Percentiles rank a stretch among this genome's conserved stretches.
These are phyloP conservation scores for Caenorhabditis plicata DNA, from an alignment of 2,888 invertebrate species.

Conservation along the genomic window DNA sequence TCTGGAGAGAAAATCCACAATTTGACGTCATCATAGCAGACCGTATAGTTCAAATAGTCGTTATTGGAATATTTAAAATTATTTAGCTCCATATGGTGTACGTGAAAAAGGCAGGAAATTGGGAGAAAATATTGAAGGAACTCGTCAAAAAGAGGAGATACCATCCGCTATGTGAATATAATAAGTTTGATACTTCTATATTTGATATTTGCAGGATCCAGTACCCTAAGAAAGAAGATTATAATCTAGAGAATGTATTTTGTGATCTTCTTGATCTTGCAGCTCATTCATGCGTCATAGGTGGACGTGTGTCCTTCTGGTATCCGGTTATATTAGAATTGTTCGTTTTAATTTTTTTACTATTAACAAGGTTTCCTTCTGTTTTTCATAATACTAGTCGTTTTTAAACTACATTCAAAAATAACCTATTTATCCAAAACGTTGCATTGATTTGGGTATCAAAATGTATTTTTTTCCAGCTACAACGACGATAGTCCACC, in stretches of 20 bases:
- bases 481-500: constrained; percentile 75
- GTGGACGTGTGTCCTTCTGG: constrained; percentile 90
- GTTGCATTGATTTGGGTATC: not conserved
- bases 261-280: constrained; percentile 82
- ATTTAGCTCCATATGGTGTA: constrained; percentile 92
- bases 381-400: too few relatives aligned
- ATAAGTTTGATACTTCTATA: not conserved
- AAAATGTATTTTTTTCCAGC: constrained; percentile 50
- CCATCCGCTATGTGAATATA: too few relatives aligned
- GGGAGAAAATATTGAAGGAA: constrained; percentile 1
- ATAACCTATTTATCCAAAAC: not conserved
- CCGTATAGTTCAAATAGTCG: constrained; percentile 67
- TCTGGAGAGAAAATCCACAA: constrained; percentile 74
- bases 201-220: constrained; percentile 51
- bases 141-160: constrained; percentile 5
- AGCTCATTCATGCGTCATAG: constrained; percentile 76
- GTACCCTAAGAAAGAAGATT: constrained; percentile 75
- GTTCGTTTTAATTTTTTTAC: constrained; percentile 57
- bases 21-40: constrained; percentile 94
- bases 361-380: too few relatives aligned
- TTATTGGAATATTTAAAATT: not conserved
- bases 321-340: constrained; percentile 82
- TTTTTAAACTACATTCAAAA: too few relatives aligned
- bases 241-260: constrained; percentile 73
- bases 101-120: constrained; percentile 75